Conservation (phyloP, 2,888 invertebrate genomes). For the Venusia cambrica region DNA sequence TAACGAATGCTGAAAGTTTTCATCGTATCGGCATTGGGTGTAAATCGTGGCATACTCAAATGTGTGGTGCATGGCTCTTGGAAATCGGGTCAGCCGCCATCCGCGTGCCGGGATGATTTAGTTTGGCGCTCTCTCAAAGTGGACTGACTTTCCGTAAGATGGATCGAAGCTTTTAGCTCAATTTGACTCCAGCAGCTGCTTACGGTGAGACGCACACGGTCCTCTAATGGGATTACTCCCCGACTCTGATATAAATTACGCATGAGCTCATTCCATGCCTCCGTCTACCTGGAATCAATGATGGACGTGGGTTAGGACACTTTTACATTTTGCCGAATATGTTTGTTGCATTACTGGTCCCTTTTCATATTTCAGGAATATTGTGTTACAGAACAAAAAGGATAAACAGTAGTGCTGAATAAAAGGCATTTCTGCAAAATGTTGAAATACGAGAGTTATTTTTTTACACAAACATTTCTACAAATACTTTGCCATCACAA, state of each 20-base stretch:
- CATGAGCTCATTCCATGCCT: conserved; percentile 40
- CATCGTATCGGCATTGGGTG: conserved; percentile 40
- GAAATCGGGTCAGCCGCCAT: conserved; percentile 63
- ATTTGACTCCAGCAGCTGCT: conserved; percentile 62
- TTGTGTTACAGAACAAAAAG: conserved; percentile 24
- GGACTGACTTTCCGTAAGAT: conserved; percentile 67
- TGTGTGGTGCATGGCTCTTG: conserved; percentile 46
- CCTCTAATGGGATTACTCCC: conserved; percentile 53
- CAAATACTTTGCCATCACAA: no score
- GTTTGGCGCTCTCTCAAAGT: conserved; percentile 65
- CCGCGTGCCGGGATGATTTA: conserved; percentile 57
- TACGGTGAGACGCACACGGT: conserved; percentile 50
- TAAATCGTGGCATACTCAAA: conserved; percentile 46
- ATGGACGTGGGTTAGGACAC: conserved; percentile 29
- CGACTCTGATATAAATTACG: conserved; percentile 56
- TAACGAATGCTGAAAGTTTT: conserved; percentile 61
- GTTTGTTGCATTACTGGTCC: conserved; percentile 29
- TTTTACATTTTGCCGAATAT: conserved; percentile 28
- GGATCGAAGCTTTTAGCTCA: conserved; percentile 74
- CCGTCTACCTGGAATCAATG: conserved; percentile 31
- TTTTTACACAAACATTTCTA: no score
- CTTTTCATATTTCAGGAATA: conserved; percentile 31
- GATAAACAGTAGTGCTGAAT: conserved; percentile 13
- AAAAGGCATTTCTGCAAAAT: no score
- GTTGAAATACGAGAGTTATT: no score